phyloP scores from a whole-genome alignment of 2,888 invertebrate species.

The Chrysomela aeneicollis region DNA sequence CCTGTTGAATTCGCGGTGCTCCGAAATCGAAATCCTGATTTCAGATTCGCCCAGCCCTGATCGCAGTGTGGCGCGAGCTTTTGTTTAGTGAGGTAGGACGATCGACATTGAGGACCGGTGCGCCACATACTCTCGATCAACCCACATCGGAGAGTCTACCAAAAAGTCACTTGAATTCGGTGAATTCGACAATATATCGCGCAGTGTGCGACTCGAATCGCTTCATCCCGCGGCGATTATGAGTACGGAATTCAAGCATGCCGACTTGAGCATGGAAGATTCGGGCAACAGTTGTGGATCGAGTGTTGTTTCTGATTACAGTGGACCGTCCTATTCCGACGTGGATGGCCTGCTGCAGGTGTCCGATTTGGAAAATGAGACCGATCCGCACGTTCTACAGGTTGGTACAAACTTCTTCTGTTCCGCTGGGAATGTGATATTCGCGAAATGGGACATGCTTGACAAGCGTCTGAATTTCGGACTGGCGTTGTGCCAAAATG shows the following conservation, averaged over 20 bases:
- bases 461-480: not conserved
- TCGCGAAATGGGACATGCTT: slow-evolving; percentile 4
- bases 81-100: slow-evolving; percentile 36
- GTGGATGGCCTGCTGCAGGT: slow-evolving; percentile 67
- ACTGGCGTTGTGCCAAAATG: not conserved
- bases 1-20: slow-evolving; percentile 31
- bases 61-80: slow-evolving; percentile 42
- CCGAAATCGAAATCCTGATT: slow-evolving; percentile 28
- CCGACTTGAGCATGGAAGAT: slow-evolving; percentile 59
- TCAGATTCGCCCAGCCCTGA: slow-evolving; percentile 29
- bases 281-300: slow-evolving; percentile 62
- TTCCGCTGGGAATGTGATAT: not conserved
- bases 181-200: not conserved
- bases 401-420: slow-evolving; percentile 45
- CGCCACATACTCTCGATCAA: slow-evolving; percentile 3
- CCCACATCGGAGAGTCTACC: slow-evolving; percentile 10
- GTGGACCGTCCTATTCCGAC: slow-evolving; percentile 64
- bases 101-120: not conserved
- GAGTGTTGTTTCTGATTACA: slow-evolving; percentile 60
- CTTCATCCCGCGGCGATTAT: slow-evolving; percentile 49
- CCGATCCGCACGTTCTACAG: slow-evolving; percentile 59
- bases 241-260: slow-evolving; percentile 58
- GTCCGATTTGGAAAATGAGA: slow-evolving; percentile 67
- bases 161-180: slow-evolving; percentile 7
- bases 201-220: not conserved